These are phyloP conservation scores for Hyperoodon ampullatus DNA, from an alignment of 2,113 vertebrate genomes.

Conservation along the genomic window DNA sequence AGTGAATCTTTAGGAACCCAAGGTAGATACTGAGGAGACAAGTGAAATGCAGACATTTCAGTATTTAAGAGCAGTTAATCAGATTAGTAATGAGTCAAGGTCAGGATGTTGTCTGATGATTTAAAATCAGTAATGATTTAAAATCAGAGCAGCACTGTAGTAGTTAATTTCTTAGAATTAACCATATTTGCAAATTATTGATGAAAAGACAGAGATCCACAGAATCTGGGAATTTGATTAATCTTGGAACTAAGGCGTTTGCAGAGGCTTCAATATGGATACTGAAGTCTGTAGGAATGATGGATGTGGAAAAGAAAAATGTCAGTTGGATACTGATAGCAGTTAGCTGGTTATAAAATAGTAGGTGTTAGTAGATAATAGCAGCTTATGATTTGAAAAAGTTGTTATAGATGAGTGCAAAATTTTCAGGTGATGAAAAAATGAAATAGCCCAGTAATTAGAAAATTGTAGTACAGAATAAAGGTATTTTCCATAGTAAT, in stretches of 20 bases:
- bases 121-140: neutral
- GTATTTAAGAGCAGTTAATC: neutral
- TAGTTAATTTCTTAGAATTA: slow-evolving; percentile 43
- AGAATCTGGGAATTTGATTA: neutral
- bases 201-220: neutral
- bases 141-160: neutral
- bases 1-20: neutral
- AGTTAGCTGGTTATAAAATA: neutral
- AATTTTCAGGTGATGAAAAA: slow-evolving; percentile 11
- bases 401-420: neutral
- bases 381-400: neutral
- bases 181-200: neutral
- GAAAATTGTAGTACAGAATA: neutral
- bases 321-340: neutral
- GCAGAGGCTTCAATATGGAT: neutral
- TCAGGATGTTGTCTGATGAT: slow-evolving; percentile 14
- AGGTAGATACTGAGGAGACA: neutral
- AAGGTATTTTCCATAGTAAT: neutral
- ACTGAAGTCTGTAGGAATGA: neutral
- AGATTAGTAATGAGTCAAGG: neutral
- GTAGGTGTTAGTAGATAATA: neutral
- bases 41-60: neutral
- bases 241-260: neutral
- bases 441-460: slow-evolving; percentile 4
- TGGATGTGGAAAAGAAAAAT: neutral